phyloP scores from a whole-genome alignment of 2,797 vertebrate species.

The Bradypus variegatus region DNA sequence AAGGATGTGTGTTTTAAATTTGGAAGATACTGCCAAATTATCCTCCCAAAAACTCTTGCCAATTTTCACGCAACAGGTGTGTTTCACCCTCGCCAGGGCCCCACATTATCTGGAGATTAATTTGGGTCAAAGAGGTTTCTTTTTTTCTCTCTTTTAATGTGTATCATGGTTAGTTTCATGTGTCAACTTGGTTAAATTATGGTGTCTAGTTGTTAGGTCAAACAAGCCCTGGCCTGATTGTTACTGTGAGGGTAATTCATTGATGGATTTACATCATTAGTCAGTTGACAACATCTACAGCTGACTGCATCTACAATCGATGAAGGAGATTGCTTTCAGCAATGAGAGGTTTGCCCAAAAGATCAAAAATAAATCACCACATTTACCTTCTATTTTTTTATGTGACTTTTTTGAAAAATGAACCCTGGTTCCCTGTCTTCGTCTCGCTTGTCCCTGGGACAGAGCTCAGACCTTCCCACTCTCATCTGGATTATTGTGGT shows the following conservation, averaged over 20 bases:
- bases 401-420: not conserved
- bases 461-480: not conserved
- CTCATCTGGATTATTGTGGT: not conserved
- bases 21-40: not conserved
- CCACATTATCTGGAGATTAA: not conserved
- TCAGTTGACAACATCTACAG: too few species aligned
- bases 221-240: too few species aligned
- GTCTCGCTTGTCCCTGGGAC: not conserved
- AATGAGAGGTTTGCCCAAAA: not conserved
- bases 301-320: too few species aligned
- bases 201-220: too few species aligned
- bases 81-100: not conserved
- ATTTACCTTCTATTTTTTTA: slow-evolving; percentile 4
- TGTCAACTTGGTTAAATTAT: too few species aligned
- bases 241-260: too few species aligned
- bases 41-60: not conserved
- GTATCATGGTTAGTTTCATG: too few species aligned
- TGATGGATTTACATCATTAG: too few species aligned
- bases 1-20: not conserved
- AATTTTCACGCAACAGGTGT: not conserved
- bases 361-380: not conserved
- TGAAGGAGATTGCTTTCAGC: too few species aligned
- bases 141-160: not conserved
- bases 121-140: not conserved
- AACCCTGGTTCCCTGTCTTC: not conserved